Conservation (phyloP, 2,113 vertebrate genomes). For the Phylloscopus whistleri region DNA sequence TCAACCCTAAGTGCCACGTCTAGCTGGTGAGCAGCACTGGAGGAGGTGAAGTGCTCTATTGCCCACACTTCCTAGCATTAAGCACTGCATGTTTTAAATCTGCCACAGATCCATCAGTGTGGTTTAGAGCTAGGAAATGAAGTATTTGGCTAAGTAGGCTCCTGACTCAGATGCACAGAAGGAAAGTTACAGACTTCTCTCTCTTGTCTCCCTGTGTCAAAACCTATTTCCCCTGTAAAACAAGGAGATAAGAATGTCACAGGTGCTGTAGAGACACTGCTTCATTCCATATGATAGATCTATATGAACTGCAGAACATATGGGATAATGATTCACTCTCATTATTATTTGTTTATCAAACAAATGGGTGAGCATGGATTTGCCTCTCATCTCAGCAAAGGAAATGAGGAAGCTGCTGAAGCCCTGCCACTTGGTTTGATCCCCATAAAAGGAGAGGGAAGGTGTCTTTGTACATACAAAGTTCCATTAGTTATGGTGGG, state of each 20-base stretch:
- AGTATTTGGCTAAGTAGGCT: not conserved
- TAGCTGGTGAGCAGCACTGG: not conserved
- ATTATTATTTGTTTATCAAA: not conserved
- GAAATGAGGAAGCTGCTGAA: not conserved
- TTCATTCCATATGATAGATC: not conserved
- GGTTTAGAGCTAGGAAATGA: not conserved
- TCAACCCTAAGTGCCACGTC: not conserved
- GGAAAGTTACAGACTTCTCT: not conserved
- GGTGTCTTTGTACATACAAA: not conserved
- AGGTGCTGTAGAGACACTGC: not conserved
- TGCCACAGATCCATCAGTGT: not conserved
- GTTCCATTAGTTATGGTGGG: not conserved
- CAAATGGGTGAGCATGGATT: not conserved
- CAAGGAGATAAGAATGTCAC: not conserved
- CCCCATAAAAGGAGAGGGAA: not conserved
- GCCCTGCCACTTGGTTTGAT: not conserved
- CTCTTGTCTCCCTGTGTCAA: not conserved
- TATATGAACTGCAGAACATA: not conserved
- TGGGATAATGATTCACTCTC: not conserved
- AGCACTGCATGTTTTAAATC: not conserved
- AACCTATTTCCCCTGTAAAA: not conserved
- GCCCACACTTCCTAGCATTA: not conserved
- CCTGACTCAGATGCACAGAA: not conserved
- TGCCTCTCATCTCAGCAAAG: not conserved
- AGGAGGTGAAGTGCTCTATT: not conserved